Evolutionary conservation across 2,888 invertebrate genomes (phyloP).

Genomic region (Pinctada fucata): DNA sequence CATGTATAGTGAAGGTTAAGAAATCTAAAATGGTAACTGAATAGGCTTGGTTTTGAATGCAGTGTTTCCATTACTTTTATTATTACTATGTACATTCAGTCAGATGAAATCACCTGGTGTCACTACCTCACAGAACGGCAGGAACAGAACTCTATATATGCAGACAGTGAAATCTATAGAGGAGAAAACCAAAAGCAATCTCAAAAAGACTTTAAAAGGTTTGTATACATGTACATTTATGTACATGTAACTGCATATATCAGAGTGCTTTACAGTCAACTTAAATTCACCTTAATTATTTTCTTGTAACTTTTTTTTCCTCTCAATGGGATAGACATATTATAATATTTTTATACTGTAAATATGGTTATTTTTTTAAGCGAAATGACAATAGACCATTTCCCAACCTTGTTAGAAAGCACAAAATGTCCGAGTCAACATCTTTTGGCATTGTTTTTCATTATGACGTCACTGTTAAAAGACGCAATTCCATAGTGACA

Average conservation of each 20-base stretch:
- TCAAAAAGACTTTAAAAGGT: conserved; percentile 88
- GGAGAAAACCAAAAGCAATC: conserved; percentile 90
- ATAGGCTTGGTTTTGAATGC: too few relatives aligned
- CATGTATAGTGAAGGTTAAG: too few relatives aligned
- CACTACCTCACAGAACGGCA: conserved; percentile 84
- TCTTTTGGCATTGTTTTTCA: too few relatives aligned
- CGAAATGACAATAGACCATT: too few relatives aligned
- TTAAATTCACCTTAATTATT: background rate
- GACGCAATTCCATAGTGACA: too few relatives aligned
- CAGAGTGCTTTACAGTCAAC: background rate
- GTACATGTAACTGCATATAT: background rate
- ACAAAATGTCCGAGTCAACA: too few relatives aligned
- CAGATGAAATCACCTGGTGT: conserved; percentile 94
- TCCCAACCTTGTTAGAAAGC: too few relatives aligned
- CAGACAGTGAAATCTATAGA: conserved; percentile 94
- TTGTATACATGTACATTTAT: background rate
- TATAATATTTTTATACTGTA: too few relatives aligned
- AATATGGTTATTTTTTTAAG: too few relatives aligned
- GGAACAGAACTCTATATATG: conserved; percentile 95
- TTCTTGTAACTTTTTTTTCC: background rate
- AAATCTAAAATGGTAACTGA: too few relatives aligned
- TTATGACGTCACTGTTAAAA: too few relatives aligned
- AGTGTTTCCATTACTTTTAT: too few relatives aligned
- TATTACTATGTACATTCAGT: conserved; percentile 64
- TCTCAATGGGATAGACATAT: background rate